Base-by-base conservation (phyloP, 2,888 invertebrate genomes). In the Coleophora deauratella region DNA sequence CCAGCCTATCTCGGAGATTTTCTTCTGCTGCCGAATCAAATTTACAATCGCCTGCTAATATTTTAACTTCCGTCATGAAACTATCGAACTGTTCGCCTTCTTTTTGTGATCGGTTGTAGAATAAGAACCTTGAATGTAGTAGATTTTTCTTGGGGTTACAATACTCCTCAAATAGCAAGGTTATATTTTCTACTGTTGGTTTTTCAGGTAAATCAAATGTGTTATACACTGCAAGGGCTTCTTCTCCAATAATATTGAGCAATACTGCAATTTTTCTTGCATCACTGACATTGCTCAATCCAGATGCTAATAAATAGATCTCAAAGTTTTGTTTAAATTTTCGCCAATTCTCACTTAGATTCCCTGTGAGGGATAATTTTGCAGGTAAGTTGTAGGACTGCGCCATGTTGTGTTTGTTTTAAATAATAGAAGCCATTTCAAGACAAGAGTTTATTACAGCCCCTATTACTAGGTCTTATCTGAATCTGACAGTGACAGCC, bases 171-270 rank as follows among this genome's bases (percentile, higher is more conserved):
- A 34, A 34, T 34, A 7, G 7, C 1, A 7, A 9, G 14, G 9
- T 14, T 1, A 34, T n/a, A 14, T 1, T 13, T 35, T 35, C 12
- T 21, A 15, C 13, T 28, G 4, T 12, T n/a, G 13, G 3, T 3
- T 38, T 15, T 21, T 38, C 9, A 15, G 21, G 11, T 32, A 14
- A 4, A 11, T 14, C 14, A 30, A 28, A 37, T 4, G 12, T 21
- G 30, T 38, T 32, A 9, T 15, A 38, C 7, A 38, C 32, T 32
- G 14, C 21, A 11, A 38, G 9, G 6, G 21, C 32, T 15, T 38
- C 38, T 10, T 38, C 37, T 9, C 37, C 37, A 10, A 37, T 37
- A 37, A 11, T 8, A 37, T 37, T 28, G 9, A 37, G 10, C 4
- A 37, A 37, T 37, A 30, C 30, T 9, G 37, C 37, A 3, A 30